These are phyloP conservation scores for Takifugu flavidus DNA, from an alignment of 2,113 vertebrate genomes.

Conservation along the genomic window DNA sequence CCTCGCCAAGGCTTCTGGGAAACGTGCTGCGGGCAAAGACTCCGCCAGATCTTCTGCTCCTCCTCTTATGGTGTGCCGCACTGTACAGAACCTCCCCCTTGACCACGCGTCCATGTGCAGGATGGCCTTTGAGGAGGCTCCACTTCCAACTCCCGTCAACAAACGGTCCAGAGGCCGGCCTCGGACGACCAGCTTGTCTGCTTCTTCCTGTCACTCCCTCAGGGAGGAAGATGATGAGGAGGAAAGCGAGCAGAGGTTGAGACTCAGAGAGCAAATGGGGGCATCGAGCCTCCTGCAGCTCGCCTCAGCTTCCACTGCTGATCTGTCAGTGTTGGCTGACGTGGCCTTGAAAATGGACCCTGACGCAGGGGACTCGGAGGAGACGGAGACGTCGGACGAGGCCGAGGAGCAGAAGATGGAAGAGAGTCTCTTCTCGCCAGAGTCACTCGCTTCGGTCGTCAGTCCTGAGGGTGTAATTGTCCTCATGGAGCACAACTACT, in stretches of 20 bases:
- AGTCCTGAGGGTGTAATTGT: conserved; percentile 68
- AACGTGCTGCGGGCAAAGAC: conserved; percentile 62
- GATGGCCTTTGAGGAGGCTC: conserved; percentile 71
- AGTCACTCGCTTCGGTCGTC: conserved; percentile 44
- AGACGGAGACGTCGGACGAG: conserved; percentile 82
- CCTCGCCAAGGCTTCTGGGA: conserved; percentile 56
- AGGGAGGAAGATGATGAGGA: conserved; percentile 74
- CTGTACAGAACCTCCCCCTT: conserved; percentile 85
- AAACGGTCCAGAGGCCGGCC: conserved; percentile 68
- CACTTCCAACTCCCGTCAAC: conserved; percentile 26
- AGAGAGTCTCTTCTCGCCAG: conserved; percentile 51
- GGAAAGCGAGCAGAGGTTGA: conserved; percentile 59
- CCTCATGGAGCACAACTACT: conserved; percentile 87
- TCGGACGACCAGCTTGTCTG: conserved; percentile 60
- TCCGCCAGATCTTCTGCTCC: conserved; percentile 51
- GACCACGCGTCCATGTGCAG: conserved; percentile 88
- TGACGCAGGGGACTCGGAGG: conserved; percentile 78
- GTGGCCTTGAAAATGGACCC: conserved; percentile 82
- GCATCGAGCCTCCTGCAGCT: conserved; percentile 76
- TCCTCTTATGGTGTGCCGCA: conserved; percentile 75
- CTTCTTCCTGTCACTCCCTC: conserved; percentile 53
- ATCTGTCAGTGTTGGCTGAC: conserved; percentile 81
- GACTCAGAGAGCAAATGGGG: conserved; percentile 74
- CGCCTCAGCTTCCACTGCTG: conserved; percentile 68
- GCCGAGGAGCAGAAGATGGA: conserved; percentile 79